Evolutionary conservation across 2,113 vertebrate species (phyloP), one percentile per base, ranked within the genome.

Genomic region (Lycocorax pyrrhopterus): DNA sequence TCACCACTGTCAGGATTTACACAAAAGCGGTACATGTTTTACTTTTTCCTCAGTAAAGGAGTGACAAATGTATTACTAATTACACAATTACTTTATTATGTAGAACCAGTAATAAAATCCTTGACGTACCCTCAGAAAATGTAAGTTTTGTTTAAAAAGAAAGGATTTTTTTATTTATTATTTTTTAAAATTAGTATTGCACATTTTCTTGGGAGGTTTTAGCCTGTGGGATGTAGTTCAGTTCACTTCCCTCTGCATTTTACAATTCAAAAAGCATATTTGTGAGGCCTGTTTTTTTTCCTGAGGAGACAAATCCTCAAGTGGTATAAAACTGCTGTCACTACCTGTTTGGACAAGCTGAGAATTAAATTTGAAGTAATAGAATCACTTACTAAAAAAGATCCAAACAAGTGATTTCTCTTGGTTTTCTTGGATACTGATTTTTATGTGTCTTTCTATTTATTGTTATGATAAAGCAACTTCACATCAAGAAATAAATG

Each of bases 61-160:
- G 88, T 97, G 96, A 98, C 97, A 97, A 97, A 98, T 97, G 96
- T 97, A 98, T 98, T 97, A 94, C 97, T 98, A 98, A 98, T 98
- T 97, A 96, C 96, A 96, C 96, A 98, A 98, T 97, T 97, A 96
- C 93, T 98, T 98, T 98, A 98, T 97, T 98, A 97, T 97, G 94
- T 94, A 84, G 93, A 94, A 84, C 89, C 92, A 81, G 95, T 95
- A 97, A 97, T 98, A 96, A 97, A 98, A 90, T 72, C 59, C 63
- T 97, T 96, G 91, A 96, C 33, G 35, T 88, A 95, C 91, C 95
- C 96, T 96, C 60, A 91, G 91, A 84, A 95, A 95, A 95, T 87
- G 66, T 91, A 82, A 68, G 72, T 71, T 97, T 94, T 81, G 66
- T 96, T 84, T 22, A 94, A 49, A 92, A 92, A 79, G 37, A 62